Percentiles rank a stretch among this genome's conserved stretches.
phyloP scores from a whole-genome alignment of 1,140 invertebrate genomes.

The Geopemphigus sp. region DNA sequence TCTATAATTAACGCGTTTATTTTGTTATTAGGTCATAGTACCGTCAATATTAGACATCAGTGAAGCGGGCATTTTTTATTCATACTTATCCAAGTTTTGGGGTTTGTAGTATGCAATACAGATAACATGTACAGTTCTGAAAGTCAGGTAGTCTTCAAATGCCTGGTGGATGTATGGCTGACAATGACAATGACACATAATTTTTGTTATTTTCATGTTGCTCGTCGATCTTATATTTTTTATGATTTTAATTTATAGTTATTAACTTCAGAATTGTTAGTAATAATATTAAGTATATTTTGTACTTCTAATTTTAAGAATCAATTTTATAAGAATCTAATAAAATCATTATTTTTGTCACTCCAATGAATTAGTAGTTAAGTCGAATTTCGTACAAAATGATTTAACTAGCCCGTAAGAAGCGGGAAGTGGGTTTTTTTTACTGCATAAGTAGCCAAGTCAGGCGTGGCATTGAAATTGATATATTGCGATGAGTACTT shows the following conservation, averaged over 20 bases:
- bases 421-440: no score
- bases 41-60: conserved; percentile 71
- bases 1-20: conserved; percentile 42
- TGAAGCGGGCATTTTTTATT: conserved; percentile 76
- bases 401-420: no score
- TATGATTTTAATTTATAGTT: conserved; percentile 35
- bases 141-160: conserved; percentile 96
- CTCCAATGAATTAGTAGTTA: no score
- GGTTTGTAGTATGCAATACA: conserved; percentile 91
- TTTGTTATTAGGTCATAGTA: conserved; percentile 57
- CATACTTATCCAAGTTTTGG: conserved; percentile 88
- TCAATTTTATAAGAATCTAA: conserved; percentile 44
- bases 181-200: conserved; percentile 44
- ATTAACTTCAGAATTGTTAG: conserved; percentile 31
- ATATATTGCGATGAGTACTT: no score
- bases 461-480: no score
- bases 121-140: conserved; percentile 88
- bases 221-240: conserved; percentile 10
- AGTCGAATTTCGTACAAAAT: no score
- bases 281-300: conserved; percentile 38
- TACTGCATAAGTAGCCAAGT: no score
- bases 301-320: conserved; percentile 27
- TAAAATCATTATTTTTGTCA: no score
- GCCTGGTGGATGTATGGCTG: conserved; percentile 54
- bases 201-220: background rate